Percentiles rank a stretch among this genome's conserved stretches.
These are phyloP conservation scores for Periparus ater DNA, from an alignment of 2,797 vertebrate genomes.

Conservation along the genomic window DNA sequence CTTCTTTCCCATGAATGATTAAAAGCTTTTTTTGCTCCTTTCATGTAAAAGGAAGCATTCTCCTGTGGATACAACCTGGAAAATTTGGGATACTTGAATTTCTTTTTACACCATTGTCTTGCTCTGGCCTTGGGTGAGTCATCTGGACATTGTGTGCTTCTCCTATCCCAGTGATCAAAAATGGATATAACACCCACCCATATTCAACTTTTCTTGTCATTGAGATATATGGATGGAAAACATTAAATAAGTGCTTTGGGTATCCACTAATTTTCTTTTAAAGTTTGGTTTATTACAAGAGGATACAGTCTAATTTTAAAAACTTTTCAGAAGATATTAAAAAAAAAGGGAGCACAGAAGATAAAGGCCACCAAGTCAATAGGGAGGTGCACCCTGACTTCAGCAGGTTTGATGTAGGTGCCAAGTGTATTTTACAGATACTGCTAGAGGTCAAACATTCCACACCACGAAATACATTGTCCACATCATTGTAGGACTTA, in stretches of 20 bases:
- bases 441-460: not conserved
- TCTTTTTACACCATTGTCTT: not conserved
- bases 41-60: not conserved
- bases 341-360: not conserved
- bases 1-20: slow-evolving; percentile 48
- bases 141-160: not conserved
- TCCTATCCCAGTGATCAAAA: not conserved
- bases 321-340: not conserved
- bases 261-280: not conserved
- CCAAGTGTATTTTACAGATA: not conserved
- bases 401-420: not conserved
- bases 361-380: not conserved
- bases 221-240: not conserved
- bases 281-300: not conserved
- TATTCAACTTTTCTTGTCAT: not conserved
- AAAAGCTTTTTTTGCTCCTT: not conserved
- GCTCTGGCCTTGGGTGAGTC: not conserved
- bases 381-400: not conserved
- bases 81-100: not conserved
- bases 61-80: not conserved
- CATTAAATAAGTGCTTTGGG: not conserved
- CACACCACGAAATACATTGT: not conserved
- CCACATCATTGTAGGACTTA: not conserved
- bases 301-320: not conserved
- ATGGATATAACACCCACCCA: not conserved